Evolutionary conservation across 2,113 vertebrate species (phyloP).

Genomic region (Petaurus breviceps): DNA sequence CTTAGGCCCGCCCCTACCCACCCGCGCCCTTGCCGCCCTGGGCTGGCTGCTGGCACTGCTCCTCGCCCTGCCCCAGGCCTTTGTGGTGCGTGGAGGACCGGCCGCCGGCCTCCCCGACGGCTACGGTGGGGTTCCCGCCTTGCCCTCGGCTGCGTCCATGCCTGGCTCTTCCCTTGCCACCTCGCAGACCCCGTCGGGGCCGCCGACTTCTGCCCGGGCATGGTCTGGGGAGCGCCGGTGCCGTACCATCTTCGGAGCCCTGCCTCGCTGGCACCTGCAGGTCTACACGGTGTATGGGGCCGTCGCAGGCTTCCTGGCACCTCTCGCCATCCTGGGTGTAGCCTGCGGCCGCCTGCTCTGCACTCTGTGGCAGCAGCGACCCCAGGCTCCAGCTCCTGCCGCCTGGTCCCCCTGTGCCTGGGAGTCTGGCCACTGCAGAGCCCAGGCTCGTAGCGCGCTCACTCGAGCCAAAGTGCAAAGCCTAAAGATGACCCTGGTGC

Average conservation of each 20-base stretch:
- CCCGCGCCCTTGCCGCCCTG: constrained; percentile 71
- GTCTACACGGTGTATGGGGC: constrained; percentile 74
- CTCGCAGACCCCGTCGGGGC: not conserved
- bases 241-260: constrained; percentile 68
- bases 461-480: constrained; percentile 80
- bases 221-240: constrained; percentile 57
- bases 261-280: constrained; percentile 80
- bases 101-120: not conserved
- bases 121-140: not conserved
- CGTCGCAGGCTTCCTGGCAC: constrained; percentile 75
- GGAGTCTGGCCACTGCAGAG: not conserved
- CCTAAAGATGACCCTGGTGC: constrained; percentile 81
- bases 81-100: constrained; percentile 68
- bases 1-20: constrained; percentile 62
- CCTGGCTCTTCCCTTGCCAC: constrained; percentile 7
- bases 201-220: not conserved
- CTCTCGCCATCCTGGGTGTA: constrained; percentile 67
- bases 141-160: not conserved
- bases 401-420: constrained; percentile 1
- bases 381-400: not conserved
- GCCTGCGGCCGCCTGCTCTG: constrained; percentile 64
- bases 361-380: constrained; percentile 47
- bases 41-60: constrained; percentile 81
- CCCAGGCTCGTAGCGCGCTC: constrained; percentile 56
- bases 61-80: constrained; percentile 78